Base-by-base conservation (phyloP, 2,797 vertebrate genomes). In the Crocodylus rhombifer region DNA sequence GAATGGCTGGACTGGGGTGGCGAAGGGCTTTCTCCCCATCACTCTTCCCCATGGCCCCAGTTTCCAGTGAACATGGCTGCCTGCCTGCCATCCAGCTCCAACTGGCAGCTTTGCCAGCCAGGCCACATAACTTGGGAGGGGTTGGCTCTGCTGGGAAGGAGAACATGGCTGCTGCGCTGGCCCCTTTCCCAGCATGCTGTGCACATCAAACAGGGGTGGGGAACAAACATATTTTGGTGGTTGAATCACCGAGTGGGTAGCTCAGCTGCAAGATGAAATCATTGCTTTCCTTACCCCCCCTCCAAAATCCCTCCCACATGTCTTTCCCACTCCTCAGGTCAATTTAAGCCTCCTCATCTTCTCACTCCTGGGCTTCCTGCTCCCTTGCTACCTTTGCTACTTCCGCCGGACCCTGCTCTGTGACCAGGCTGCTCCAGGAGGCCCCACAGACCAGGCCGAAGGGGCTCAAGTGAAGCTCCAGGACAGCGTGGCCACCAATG, bases 351-450 rank as follows among this genome's bases (percentile, higher is more conserved):
- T 99, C 91, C 97, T 99, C 91, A 90, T 99, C 75, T 88, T 98
- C 93, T 99, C 99, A 0, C 78, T 99, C 25, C 77, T 97, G 51
- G 99, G 99, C 36, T 99, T 99, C 96, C 95, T 99, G 93, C 97
- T 99, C 89, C 99, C 99, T 1, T 98, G 97, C 81, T 99, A 99
- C 97, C 97, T 99, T 93, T 98, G 98, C 90, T 98, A 97, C 95
- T 98, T 98, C 95, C 97, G 98, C 26, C 88, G 91, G 80, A 83
- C 92, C 36, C 97, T 99, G 75, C 7, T 89, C 84, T 97, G 57
- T 88, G 96, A 98, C 84, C 97, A 97, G 36, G n/a, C 75, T 2
- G 74, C 73, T 13, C 94, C 90, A 87, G 97, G 97, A 71, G 95
- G 90, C 86, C 75, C 73, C 36, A 78, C 97, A 4, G 63, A 97